Base-by-base conservation (phyloP, 2,888 invertebrate genomes). In the Anticlea derivata region DNA sequence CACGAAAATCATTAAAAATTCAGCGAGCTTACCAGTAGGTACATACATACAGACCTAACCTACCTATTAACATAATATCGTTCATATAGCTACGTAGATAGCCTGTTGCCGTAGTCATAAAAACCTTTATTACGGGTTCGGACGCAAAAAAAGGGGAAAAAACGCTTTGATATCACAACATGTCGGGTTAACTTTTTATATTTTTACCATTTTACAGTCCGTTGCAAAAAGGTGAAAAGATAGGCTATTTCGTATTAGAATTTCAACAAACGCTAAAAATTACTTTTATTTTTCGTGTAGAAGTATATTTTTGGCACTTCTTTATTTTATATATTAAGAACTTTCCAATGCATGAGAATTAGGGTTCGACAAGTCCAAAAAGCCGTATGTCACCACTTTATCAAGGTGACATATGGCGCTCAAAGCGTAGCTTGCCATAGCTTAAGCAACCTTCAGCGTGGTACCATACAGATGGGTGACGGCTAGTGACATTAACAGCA, bases 91-190 rank as follows among this genome's bases (percentile, higher is more conserved):
- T 24, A 51, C 24, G 39, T 40, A 48, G 26, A 53, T 55, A 63
- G 72, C 76, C 70, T 77, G 75, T 74, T 75, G 72, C 73, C 63
- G 61, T 48, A 41, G 46, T 58, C 64, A 70, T 73, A 72, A 75
- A 66, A 71, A 65, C 65, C 66, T 69, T 75, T 77, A 77, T 77
- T 73, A 72, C 57, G 65, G 65, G 47, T 55, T 64, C 50, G 60
- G 65, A 54, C 54, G 55, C 40, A 58, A 54, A 57, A 63, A 65
- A 63, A 67, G 60, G 60, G 60, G 58, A 50, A 56, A 65, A 70
- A 66, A 61, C 41, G 61, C 62, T 65, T 67, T 61, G 59, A 65
- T 62, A 63, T 63, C 48, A 52, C 50, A 60, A 63, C 57, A 45
- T 46, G 55, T 55, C 47, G 41, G 4, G 31, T 20, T 22, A 26